Evolutionary conservation across 2,888 invertebrate species (phyloP), one percentile per base, ranked within the genome.

Genomic region (Philereme vetulata): DNA sequence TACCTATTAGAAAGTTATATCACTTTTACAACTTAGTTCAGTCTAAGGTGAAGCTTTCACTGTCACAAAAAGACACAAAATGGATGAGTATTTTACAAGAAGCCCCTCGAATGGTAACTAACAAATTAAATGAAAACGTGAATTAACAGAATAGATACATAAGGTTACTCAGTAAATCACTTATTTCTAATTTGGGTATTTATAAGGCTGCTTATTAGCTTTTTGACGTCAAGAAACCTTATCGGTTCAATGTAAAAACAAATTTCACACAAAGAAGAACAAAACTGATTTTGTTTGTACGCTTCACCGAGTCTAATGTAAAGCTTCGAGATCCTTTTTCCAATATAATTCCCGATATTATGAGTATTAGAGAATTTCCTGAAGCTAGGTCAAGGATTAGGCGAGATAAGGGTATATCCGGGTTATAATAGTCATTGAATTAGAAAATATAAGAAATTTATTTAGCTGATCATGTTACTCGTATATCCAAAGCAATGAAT

Each of bases 201-300:
- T 56, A 10, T 56, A 52, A 6, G 52, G 45, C 40, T 61, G 38
- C 38, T 48, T 52, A 47, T 40, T 49, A 11, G 7, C n/a, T 45
- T 44, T 35, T 45, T 38, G 52, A 56, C 59, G 61, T 50, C 56
- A 59, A 56, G 56, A 62, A 65, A 44, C 61, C 59, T 44, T 64
- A 60, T 49, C 21, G 7, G 44, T 56, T 51, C 47, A 46, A 47
- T 10, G 40, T 21, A 42, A 57, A 62, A 57, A 55, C 51, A 49
- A 48, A 65, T 65, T 60, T 57, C 62, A 50, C 40, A 52, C 55
- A 60, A 62, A 57, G 54, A 52, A 50, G 35, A 64, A 53, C 50
- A 60, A 49, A 43, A 56, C 53, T 50, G 33, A 51, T 60, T 11
- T 50, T 60, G 35, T 50, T 62, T 50, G 34, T 34, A 43, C 55